A percentile compares a stretch with the other conserved stretches of the same genome.
These are phyloP conservation scores for Nothoprocta perdicaria DNA, from an alignment of 2,113 vertebrate genomes.

Conservation along the genomic window DNA sequence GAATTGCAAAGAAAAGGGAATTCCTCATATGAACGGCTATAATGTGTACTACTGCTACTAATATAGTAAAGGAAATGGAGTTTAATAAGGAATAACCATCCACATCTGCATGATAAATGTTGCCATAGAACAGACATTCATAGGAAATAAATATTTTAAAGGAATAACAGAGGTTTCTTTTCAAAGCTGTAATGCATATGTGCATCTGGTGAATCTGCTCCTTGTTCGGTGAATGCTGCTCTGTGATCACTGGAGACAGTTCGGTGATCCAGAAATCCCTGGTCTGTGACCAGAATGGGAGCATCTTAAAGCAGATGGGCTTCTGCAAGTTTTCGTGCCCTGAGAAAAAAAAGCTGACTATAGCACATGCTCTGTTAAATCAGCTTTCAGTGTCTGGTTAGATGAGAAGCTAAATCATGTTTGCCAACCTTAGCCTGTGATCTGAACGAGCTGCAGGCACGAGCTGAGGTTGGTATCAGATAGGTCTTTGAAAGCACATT, in stretches of 20 bases:
- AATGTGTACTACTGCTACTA: neutral
- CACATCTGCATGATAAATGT: neutral
- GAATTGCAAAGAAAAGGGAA: neutral
- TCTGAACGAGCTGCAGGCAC: neutral
- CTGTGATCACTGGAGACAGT: neutral
- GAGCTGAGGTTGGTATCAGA: neutral
- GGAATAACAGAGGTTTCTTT: neutral
- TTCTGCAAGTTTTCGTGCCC: neutral
- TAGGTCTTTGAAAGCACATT: neutral
- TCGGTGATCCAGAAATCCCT: neutral
- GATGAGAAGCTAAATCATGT: neutral
- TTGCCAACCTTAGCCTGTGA: neutral
- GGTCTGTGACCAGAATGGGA: neutral
- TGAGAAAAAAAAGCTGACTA: neutral
- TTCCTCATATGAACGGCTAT: neutral
- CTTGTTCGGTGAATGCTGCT: neutral
- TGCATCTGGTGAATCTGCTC: neutral
- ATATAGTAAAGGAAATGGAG: neutral
- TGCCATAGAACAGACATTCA: neutral
- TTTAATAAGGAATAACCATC: neutral
- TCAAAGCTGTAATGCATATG: neutral
- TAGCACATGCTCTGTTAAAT: neutral
- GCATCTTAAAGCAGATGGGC: neutral
- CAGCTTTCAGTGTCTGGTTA: neutral
- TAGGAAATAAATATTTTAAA: neutral